Evolutionary conservation across 2,888 invertebrate species (phyloP).

Genomic region (Eledone cirrhosa): DNA sequence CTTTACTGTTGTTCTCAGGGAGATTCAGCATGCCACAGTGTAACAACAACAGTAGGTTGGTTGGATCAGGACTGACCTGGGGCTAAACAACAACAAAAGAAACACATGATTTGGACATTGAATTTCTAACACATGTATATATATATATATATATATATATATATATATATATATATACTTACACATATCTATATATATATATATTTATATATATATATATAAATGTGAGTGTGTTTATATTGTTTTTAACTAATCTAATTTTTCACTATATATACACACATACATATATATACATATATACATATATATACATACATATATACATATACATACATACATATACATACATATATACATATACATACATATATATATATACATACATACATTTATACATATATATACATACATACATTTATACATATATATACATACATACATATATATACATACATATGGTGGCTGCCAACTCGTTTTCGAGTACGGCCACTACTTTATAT

Average conservation of each 20-base stretch:
- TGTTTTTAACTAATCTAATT: too few relatives aligned
- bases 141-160: constrained; percentile 2
- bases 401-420: neutral
- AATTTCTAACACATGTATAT: neutral
- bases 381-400: neutral
- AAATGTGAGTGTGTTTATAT: neutral
- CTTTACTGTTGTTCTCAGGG: too few relatives aligned
- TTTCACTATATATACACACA: neutral
- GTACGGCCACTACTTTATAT: too few relatives aligned
- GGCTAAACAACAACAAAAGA: too few relatives aligned
- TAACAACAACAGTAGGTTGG: too few relatives aligned
- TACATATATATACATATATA: neutral
- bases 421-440: neutral
- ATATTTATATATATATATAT: neutral
- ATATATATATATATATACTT: neutral
- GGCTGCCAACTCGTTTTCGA: too few relatives aligned
- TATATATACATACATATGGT: too few relatives aligned
- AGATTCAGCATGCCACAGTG: too few relatives aligned
- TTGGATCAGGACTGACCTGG: too few relatives aligned
- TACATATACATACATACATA: neutral
- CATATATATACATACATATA: neutral
- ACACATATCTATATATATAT: neutral
- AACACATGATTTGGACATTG: too few relatives aligned
- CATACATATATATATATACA: neutral
- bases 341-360: neutral